Evolutionary conservation across 2,888 invertebrate species (phyloP).

Genomic region (Ormyrus pomaceus): DNA sequence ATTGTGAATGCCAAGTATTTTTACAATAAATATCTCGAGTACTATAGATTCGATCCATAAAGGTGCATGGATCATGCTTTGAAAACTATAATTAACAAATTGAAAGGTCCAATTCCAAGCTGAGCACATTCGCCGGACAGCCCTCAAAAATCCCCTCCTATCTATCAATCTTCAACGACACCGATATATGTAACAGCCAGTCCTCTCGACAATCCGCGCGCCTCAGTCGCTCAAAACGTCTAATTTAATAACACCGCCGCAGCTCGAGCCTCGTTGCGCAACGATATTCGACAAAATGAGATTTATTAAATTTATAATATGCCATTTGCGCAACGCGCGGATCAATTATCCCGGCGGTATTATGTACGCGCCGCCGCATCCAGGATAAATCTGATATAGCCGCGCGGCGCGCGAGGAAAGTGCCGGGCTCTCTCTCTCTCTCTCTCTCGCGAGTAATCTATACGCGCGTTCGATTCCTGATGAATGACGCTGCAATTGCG

Average conservation of each 20-base stretch:
- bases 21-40: too few relatives aligned
- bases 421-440: neutral
- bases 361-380: slow-evolving; percentile 16
- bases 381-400: slow-evolving; percentile 30
- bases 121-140: too few relatives aligned
- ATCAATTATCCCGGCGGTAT: too few relatives aligned
- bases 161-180: slow-evolving; percentile 23
- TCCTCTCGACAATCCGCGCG: slow-evolving; percentile 8
- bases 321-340: neutral
- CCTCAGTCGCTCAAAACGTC: slow-evolving; percentile 15
- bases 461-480: slow-evolving; percentile 61
- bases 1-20: too few relatives aligned
- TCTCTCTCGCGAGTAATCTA: slow-evolving; percentile 4
- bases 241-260: slow-evolving; percentile 31
- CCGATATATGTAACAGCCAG: neutral
- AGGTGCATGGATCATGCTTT: too few relatives aligned
- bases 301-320: slow-evolving; percentile 46
- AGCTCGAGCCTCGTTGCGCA: neutral
- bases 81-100: too few relatives aligned
- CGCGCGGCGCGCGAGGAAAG: neutral
- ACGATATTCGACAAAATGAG: slow-evolving; percentile 30
- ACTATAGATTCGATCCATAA: too few relatives aligned
- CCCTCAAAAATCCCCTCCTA: neutral
- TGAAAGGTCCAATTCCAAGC: too few relatives aligned
- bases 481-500: slow-evolving; percentile 67